These are phyloP conservation scores for Sylvilagus bachmani DNA, from an alignment of 2,113 vertebrate species.

Conservation along the genomic window DNA sequence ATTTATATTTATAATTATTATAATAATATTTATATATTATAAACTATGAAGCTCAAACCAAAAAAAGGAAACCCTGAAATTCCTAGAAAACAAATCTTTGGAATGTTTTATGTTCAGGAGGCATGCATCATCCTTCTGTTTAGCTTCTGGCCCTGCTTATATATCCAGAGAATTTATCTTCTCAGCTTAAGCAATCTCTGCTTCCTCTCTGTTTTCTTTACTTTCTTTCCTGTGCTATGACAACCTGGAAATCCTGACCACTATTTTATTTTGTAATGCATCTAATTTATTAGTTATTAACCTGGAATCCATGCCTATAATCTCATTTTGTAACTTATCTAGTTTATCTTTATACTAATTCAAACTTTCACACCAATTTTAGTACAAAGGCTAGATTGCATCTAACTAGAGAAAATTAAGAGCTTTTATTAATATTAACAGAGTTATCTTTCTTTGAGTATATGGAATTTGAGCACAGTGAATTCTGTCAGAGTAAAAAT, in stretches of 20 bases:
- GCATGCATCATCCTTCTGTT: background rate
- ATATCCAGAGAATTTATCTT: constrained; percentile 28
- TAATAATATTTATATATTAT: no score
- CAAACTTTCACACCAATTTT: constrained; percentile 48
- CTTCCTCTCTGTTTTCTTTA: constrained; percentile 18
- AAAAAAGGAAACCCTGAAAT: background rate
- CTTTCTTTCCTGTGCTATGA: background rate
- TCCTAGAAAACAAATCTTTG: constrained; percentile 1
- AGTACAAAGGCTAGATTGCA: background rate
- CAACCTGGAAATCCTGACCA: background rate
- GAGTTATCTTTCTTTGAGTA: constrained; percentile 54
- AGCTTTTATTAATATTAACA: constrained; percentile 54
- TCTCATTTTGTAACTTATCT: constrained; percentile 40
- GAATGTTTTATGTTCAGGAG: constrained; percentile 10
- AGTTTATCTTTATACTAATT: constrained; percentile 56
- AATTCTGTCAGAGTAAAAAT: background rate
- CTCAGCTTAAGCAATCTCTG: background rate
- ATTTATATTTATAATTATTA: no score
- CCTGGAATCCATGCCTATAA: background rate
- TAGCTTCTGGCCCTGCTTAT: background rate
- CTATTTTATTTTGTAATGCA: background rate
- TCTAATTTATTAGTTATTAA: background rate
- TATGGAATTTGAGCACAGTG: constrained; percentile 29
- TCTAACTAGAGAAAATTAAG: constrained; percentile 57
- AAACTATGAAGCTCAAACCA: background rate